Evolutionary conservation across 2,888 invertebrate genomes (phyloP).

Genomic region (Phanerotoma sp.): DNA sequence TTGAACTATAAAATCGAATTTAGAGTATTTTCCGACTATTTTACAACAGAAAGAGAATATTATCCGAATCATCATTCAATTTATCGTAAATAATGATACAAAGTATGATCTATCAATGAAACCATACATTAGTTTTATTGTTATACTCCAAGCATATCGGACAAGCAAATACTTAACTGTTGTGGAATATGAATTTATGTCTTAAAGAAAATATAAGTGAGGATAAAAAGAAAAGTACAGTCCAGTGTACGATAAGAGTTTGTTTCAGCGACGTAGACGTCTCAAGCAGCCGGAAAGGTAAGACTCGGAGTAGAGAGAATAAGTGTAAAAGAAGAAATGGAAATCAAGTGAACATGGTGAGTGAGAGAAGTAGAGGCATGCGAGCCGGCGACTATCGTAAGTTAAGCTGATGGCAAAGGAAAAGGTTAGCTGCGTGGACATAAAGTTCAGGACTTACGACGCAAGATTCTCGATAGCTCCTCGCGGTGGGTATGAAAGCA

Average conservation of each 20-base stretch:
- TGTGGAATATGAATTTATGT: constrained; percentile 41
- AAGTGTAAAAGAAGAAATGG: constrained; percentile 12
- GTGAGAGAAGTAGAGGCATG: constrained; percentile 36
- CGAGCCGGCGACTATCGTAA: constrained; percentile 54
- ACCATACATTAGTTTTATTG: too few species aligned
- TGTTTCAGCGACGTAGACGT: constrained; percentile 47
- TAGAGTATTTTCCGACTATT: too few species aligned
- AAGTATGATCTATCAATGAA: too few species aligned
- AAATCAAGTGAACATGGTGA: constrained; percentile 16
- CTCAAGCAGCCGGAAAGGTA: constrained; percentile 46
- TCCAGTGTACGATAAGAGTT: constrained; percentile 28
- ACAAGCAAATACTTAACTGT: constrained; percentile 11
- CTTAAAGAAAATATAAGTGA: constrained; percentile 42
- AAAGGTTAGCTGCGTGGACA: constrained; percentile 57
- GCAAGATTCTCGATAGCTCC: constrained; percentile 57
- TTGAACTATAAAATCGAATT: too few species aligned
- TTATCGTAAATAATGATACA: too few species aligned
- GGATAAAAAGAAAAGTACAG: constrained; percentile 39
- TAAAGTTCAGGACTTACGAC: constrained; percentile 59
- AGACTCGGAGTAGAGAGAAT: constrained; percentile 19
- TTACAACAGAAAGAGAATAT: too few species aligned
- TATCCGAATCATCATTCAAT: too few species aligned
- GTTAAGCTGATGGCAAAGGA: constrained; percentile 55
- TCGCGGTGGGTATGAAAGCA: constrained; percentile 57
- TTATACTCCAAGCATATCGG: too few species aligned